These are phyloP conservation scores for Centruroides vittatus DNA, from an alignment of 1,140 invertebrate species.

Conservation along the genomic window DNA sequence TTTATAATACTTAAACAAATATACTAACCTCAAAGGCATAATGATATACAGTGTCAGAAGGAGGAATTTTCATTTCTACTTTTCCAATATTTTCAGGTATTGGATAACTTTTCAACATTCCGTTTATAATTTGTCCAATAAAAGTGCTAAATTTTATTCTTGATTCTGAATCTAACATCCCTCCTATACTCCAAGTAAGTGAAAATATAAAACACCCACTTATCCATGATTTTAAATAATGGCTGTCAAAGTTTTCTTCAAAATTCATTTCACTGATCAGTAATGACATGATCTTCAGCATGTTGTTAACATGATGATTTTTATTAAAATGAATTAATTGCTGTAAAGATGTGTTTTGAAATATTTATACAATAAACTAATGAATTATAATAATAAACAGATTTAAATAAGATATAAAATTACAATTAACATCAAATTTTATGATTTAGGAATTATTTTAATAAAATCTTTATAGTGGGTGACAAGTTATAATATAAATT, in stretches of 20 bases:
- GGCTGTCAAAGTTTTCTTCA: conserved; percentile 30
- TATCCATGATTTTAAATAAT: conserved; percentile 48
- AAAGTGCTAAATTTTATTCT: conserved; percentile 58
- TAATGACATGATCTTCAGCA: conserved; percentile 30
- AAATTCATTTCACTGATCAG: conserved; percentile 24
- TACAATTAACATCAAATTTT: too few relatives aligned
- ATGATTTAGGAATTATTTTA: too few relatives aligned
- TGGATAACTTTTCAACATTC: conserved; percentile 41
- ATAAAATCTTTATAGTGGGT: too few relatives aligned
- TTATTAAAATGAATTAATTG: conserved; percentile 28
- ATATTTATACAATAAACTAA: neutral
- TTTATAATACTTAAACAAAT: neutral
- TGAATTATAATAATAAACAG: too few relatives aligned
- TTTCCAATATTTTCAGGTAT: conserved; percentile 49
- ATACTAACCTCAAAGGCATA: conserved; percentile 47
- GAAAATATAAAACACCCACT: conserved; percentile 61
- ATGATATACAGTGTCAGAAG: conserved; percentile 59
- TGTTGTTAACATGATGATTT: conserved; percentile 26
- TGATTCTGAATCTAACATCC: conserved; percentile 54
- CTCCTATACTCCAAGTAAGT: conserved; percentile 67
- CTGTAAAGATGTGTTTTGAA: conserved; percentile 14
- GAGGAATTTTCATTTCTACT: conserved; percentile 53
- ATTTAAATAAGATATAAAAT: too few relatives aligned
- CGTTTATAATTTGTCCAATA: conserved; percentile 34
- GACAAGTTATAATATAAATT: too few relatives aligned